Evolutionary conservation across 23 tunicate genomes (phyloP), one percentile per base, ranked within the genome.

Genomic region (Trididemnum nubilum): DNA sequence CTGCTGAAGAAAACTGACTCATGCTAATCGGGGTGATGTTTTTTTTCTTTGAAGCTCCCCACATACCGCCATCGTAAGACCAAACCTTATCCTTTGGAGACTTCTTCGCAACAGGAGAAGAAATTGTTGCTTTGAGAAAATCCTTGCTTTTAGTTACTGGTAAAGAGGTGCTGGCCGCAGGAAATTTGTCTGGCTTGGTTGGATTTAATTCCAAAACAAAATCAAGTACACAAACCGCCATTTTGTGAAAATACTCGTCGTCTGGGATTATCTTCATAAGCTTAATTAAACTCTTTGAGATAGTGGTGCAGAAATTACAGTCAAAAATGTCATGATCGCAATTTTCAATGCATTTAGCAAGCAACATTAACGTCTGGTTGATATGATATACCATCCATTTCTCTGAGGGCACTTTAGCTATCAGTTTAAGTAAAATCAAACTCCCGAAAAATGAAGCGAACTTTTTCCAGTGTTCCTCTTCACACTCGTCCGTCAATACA

Each of bases 231-330:
- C 54, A 22, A 26, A 77, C 67, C 25, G 81, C 36, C 51, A 57
- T 77, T 77, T 77, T 77, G n/a, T 52, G 65, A 32, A 77, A 77
- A 54, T 54, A 77, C 2, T 77, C 66, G 54, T 77, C 81, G 5
- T 77, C 81, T 51, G 81, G 7, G 21, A 54, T 31, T 4, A 33
- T 67, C 12, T 54, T 77, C 81, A 77, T 77, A 3, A 77, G 36
- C 66, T 77, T 77, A 21, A 77, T 33, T 3, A 54, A 26, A 2
- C 2, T 31, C n/a, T 77, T 66, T 26, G 81, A 52, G 3, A 54
- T 57, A n/a, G 2, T 26, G 3, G 34, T 22, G n/a, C 21, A n/a
- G 39, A 2, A 40, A 51, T 27, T 22, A 2, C 22, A 18, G 15
- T 52, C 81, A 29, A 52, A 23, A 2, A 25, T 26, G 3, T 52